These are phyloP conservation scores for Dolichotis patagonum DNA, from an alignment of 2,113 vertebrate species.

Conservation along the genomic window DNA sequence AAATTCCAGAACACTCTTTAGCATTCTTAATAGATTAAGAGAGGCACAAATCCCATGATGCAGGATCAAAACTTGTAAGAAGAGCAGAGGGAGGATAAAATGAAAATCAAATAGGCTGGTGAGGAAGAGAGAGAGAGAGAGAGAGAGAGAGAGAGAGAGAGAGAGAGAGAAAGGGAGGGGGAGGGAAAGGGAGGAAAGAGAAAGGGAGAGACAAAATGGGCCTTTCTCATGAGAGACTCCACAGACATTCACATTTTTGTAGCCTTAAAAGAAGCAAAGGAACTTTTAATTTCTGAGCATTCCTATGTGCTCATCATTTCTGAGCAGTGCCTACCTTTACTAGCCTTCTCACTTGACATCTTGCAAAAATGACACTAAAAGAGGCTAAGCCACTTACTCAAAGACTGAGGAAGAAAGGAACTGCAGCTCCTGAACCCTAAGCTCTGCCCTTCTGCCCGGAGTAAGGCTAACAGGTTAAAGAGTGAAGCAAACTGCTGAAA, in stretches of 20 bases:
- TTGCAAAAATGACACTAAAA: background rate
- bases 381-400: background rate
- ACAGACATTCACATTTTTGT: background rate
- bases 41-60: background rate
- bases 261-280: background rate
- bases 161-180: background rate
- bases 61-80: background rate
- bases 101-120: background rate
- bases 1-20: constrained; percentile 34
- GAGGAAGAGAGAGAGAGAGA: background rate
- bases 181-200: background rate
- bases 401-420: background rate
- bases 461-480: too few relatives aligned
- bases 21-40: constrained; percentile 8
- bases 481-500: background rate
- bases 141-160: background rate
- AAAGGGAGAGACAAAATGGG: background rate
- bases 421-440: background rate
- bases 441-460: background rate
- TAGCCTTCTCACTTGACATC: background rate
- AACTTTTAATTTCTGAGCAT: background rate
- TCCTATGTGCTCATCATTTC: background rate
- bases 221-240: background rate
- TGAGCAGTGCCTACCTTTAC: background rate
- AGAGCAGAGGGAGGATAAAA: background rate